Base-by-base conservation (phyloP, 2,113 vertebrate genomes). In the Equus przewalskii region DNA sequence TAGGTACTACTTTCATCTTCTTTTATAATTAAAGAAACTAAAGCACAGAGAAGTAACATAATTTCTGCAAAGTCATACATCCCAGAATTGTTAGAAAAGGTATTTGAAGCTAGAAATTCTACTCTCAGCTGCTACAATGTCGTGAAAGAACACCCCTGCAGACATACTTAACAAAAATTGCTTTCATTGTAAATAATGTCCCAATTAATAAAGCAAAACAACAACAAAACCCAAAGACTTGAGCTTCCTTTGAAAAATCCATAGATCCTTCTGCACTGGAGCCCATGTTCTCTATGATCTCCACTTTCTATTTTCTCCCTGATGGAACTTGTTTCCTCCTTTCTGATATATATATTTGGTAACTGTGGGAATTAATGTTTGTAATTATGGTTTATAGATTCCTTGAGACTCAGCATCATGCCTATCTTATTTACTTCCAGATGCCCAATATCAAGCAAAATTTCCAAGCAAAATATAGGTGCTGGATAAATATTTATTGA, bases 171-270 rank as follows among this genome's bases (percentile, higher is more conserved):
- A 16, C 36, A 69, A 81, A 88, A 49, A 33, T 10, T 83, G 22
- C 28, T 95, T 83, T 87, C 69, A 79, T 64, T 90, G 1, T 62
- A 94, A 91, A 78, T 58, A 83, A 96, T 79, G 92, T 69, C 2
- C 73, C 5, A 87, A 87, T 41, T 46, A 33, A 76, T 54, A 92
- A 54, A 88, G 6, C 13, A 88, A n/a, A 95, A 46, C 54, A 69
- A 41, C 22, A 95, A 60, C 22, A 49, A 73, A 88, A 72, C 54
- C 19, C 15, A 69, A 69, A 89, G 19, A 60, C 26, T 69, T 92
- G 41, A 56, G 6, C 28, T 44, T 1, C 12, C 60, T 3, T 41
- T 87, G 60, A 87, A 83, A 97, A 94, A 58, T 64, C 4, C 2
- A 72, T 13, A 79, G 54, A 18, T 84, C 7, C 65, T 6, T 67